phyloP scores from a whole-genome alignment of 2,113 vertebrate genomes.

The Emydocephalus ijimae region DNA sequence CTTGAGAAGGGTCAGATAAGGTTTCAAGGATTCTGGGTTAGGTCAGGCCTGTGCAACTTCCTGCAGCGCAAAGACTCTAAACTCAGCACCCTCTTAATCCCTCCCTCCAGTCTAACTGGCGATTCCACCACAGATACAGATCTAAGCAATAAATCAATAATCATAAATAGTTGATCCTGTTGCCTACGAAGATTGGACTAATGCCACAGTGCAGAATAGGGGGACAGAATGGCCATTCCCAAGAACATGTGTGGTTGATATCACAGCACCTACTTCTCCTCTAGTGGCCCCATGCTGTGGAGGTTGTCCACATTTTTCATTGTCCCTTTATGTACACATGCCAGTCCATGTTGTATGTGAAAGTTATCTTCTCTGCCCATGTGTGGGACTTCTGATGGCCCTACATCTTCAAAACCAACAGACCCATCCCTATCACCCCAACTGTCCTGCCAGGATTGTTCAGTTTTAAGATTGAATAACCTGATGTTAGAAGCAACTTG shows the following conservation, averaged over 20 bases:
- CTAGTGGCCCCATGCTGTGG: background rate
- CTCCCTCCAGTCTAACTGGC: no score
- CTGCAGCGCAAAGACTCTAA: no score
- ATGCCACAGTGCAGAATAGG: background rate
- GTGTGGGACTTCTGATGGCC: constrained; percentile 18
- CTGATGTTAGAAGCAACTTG: constrained; percentile 60
- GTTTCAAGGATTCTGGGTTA: no score
- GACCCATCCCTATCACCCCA: constrained; percentile 23
- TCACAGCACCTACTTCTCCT: background rate
- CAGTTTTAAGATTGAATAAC: constrained; percentile 52
- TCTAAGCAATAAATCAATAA: no score
- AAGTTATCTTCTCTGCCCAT: background rate
- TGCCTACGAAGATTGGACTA: background rate
- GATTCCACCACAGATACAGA: no score
- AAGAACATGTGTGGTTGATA: background rate
- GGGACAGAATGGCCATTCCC: background rate
- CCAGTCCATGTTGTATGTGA: background rate
- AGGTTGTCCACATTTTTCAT: background rate
- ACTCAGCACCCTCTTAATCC: no score
- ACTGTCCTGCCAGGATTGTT: constrained; percentile 41
- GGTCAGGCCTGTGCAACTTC: no score
- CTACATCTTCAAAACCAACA: constrained; percentile 48
- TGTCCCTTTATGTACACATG: background rate
- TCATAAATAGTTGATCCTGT: background rate
- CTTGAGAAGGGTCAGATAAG: no score